A percentile compares a stretch with the other conserved stretches of the same genome.
Evolutionary conservation across 1,140 invertebrate species (phyloP).

Genomic region (Cyclina sinensis): DNA sequence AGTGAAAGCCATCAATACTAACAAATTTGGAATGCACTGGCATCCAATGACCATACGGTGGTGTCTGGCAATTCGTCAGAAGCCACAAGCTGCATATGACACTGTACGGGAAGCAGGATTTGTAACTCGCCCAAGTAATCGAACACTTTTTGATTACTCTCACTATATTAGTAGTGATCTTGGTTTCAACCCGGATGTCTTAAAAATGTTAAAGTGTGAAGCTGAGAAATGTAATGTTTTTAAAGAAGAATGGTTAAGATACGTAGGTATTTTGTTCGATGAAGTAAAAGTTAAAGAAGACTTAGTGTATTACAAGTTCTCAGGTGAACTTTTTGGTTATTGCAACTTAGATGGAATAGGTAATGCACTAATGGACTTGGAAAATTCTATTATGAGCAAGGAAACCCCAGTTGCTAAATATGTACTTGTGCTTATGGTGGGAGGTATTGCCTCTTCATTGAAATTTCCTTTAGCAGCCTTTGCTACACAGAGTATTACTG

Average conservation of each 20-base stretch:
- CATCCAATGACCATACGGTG: no score
- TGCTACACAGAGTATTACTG: no score
- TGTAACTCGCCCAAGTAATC: no score
- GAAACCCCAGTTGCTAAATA: conserved; percentile 64
- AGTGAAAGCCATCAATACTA: no score
- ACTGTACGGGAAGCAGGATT: no score
- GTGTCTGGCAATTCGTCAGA: no score
- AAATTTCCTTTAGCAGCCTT: no score
- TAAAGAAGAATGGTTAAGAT: conserved; percentile 32
- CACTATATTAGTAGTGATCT: conserved; percentile 66
- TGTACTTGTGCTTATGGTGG: no score
- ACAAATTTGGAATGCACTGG: no score
- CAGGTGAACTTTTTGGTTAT: conserved; percentile 68
- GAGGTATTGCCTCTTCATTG: conserved; percentile 65
- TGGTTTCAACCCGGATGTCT: conserved; percentile 57
- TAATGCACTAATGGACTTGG: conserved; percentile 55
- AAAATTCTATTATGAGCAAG: conserved; percentile 13
- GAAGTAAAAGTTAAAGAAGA: no score
- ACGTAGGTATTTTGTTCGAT: conserved; percentile 68
- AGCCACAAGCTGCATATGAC: no score
- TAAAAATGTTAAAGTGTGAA: conserved; percentile 63
- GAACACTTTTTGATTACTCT: conserved; percentile 71
- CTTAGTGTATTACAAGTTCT: no score
- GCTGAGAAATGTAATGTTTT: conserved; percentile 39
- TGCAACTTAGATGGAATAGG: conserved; percentile 48